Evolutionary conservation across 2,113 vertebrate species (phyloP), one percentile per base, ranked within the genome.

Genomic region (Amphiprion percula): DNA sequence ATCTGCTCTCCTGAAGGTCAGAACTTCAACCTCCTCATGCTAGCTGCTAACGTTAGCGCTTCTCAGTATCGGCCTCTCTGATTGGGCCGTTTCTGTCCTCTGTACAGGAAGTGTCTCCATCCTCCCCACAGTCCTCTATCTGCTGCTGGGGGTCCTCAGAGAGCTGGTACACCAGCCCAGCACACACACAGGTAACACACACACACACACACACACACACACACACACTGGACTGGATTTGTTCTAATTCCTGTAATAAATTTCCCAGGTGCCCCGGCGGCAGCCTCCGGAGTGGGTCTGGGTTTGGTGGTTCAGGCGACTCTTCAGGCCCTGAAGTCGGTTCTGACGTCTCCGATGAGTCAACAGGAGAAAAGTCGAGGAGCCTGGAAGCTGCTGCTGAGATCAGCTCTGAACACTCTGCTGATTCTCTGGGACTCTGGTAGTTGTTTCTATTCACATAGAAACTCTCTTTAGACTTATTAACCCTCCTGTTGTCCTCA

Each of bases 1-100:
- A 82, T 98, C 88, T 99, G 98, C 87, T 99, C 97, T 84, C 97
- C 98, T 79, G 96, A 98, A 95, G 98, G 97, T 99, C 93, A 49
- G 6, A 50, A 21, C 23, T 19, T 10, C 0, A 4, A 0, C 17
- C 26, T 28, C 26, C 12, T 28, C 33, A 15, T 44, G 7, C 28
- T 39, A 62, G 26, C 2, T 44, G 7, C 28, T 39, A 62, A 41
- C 2, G n/a, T 2, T 41, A 11, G 1, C 5, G 2, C 17, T 12
- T 30, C 19, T 11, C 28, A 26, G 39, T 17, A 1, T 56, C 8
- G 19, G 15, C 33, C 11, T 26, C 58, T 59, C 15, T 71, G 54
- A 60, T 23, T 67, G 37, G n/a, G 44, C 23, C 2, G 3, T 59
- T 52, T 33, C 46, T 41, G 68, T 78, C 68, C 4, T 78, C 61